A percentile compares a stretch with the other conserved stretches of the same genome.
Evolutionary conservation across 1,140 invertebrate genomes (phyloP).

Genomic region (Colletes gigas): DNA sequence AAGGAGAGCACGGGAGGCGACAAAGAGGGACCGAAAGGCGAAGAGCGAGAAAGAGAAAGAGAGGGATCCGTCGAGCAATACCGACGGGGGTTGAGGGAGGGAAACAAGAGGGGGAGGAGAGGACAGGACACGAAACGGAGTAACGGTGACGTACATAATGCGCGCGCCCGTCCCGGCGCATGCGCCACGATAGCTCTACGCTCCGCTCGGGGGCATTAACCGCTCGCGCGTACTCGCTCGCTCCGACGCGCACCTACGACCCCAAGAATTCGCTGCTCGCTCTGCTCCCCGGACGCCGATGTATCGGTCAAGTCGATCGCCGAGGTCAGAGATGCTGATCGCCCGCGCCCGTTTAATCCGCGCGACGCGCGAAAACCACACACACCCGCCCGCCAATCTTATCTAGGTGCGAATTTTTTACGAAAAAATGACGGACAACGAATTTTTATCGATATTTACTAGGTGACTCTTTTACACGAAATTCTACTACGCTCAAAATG

Average conservation of each 20-base stretch:
- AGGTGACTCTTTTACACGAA: too few species aligned
- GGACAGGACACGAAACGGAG: slow-evolving; percentile 73
- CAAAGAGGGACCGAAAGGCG: slow-evolving; percentile 15
- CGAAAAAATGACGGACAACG: too few species aligned
- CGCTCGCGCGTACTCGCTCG: slow-evolving; percentile 69
- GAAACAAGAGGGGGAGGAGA: slow-evolving; percentile 38
- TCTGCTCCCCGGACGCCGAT: slow-evolving; percentile 50
- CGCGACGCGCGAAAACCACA: not conserved
- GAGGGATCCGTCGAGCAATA: not conserved
- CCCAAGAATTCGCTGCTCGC: slow-evolving; percentile 75
- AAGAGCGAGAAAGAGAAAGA: not conserved
- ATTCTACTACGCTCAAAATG: too few species aligned
- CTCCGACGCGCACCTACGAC: slow-evolving; percentile 61
- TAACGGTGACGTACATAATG: slow-evolving; percentile 80
- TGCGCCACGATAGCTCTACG: slow-evolving; percentile 29
- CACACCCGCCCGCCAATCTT: too few species aligned
- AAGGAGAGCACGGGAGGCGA: slow-evolving; percentile 15
- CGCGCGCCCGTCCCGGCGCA: slow-evolving; percentile 68
- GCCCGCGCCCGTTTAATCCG: not conserved
- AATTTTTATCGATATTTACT: too few species aligned
- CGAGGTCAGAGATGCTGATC: slow-evolving; percentile 54
- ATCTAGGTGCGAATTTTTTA: too few species aligned
- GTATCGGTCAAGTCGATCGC: slow-evolving; percentile 52
- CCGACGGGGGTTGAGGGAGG: not conserved
- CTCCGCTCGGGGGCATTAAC: slow-evolving; percentile 76